These are phyloP conservation scores for Ceratosolen fusciceps DNA, from an alignment of 1,140 invertebrate genomes.

Conservation along the genomic window DNA sequence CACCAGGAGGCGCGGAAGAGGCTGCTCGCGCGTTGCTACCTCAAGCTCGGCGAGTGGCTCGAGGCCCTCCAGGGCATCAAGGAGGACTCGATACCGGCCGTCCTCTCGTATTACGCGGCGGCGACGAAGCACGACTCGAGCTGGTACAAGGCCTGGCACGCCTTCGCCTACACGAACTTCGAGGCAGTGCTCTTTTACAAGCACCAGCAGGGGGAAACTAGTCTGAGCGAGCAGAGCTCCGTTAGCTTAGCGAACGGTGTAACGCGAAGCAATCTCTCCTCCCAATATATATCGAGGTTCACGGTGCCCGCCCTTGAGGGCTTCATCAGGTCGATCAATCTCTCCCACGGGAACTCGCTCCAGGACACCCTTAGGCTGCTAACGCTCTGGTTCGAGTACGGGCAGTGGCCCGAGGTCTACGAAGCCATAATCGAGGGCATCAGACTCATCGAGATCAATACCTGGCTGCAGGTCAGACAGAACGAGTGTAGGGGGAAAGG, in stretches of 20 bases:
- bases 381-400: constrained; percentile 96
- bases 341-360: constrained; percentile 93
- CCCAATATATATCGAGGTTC: constrained; percentile 81
- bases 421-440: constrained; percentile 94
- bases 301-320: constrained; percentile 95
- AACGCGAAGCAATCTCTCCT: constrained; percentile 57
- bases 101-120: constrained; percentile 87
- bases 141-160: constrained; percentile 98
- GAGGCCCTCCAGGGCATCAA: constrained; percentile 86
- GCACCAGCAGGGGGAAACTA: constrained; percentile 73
- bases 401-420: constrained; percentile 92
- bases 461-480: constrained; percentile 94
- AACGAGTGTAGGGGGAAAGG: no score
- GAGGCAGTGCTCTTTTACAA: constrained; percentile 95
- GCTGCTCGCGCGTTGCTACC: constrained; percentile 87
- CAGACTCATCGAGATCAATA: constrained; percentile 94
- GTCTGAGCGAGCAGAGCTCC: background rate
- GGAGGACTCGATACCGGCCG: constrained; percentile 83
- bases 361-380: constrained; percentile 96
- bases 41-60: constrained; percentile 93
- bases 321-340: constrained; percentile 95
- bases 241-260: constrained; percentile 56
- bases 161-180: constrained; percentile 98
- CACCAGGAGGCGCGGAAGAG: constrained; percentile 78
- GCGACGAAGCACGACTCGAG: constrained; percentile 90